Conservation (phyloP, 2,888 invertebrate species). For the Drosophila mayaguana region DNA sequence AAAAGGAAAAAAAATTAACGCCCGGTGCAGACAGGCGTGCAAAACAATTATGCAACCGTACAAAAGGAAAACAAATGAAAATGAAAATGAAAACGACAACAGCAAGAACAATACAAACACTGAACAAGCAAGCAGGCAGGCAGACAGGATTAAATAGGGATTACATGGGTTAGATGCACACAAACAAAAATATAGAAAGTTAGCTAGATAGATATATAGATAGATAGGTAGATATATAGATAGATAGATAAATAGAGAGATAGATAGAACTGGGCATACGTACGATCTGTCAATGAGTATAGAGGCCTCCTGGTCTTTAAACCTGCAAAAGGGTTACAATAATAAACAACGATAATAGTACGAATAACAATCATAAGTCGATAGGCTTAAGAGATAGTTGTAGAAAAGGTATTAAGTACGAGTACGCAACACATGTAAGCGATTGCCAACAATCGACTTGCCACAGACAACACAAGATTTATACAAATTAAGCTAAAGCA, state of each 20-base stretch:
- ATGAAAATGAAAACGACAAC: slow-evolving; percentile 26
- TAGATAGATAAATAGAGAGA: slow-evolving; percentile 17
- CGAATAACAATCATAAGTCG: slow-evolving; percentile 66
- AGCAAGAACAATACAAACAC: slow-evolving; percentile 33
- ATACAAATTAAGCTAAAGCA: not conserved
- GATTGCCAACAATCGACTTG: slow-evolving; percentile 15
- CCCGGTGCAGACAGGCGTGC: not conserved
- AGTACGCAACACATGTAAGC: slow-evolving; percentile 30
- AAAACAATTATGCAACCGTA: not conserved
- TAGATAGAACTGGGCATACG: slow-evolving; percentile 80
- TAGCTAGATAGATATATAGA: not conserved
- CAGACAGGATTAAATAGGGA: slow-evolving; percentile 15
- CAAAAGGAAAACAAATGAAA: slow-evolving; percentile 5
- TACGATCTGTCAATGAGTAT: slow-evolving; percentile 86
- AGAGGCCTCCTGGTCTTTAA: slow-evolving; percentile 86
- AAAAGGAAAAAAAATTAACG: slow-evolving; percentile 17
- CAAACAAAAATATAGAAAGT: slow-evolving; percentile 12
- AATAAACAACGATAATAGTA: slow-evolving; percentile 77
- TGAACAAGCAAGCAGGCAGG: slow-evolving; percentile 16
- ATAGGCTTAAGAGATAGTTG: slow-evolving; percentile 35
- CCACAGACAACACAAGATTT: slow-evolving; percentile 4
- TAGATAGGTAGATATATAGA: not conserved
- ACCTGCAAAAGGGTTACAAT: slow-evolving; percentile 85
- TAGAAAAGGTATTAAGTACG: slow-evolving; percentile 7
- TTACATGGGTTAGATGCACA: not conserved